Conservation (phyloP, 1,140 invertebrate species). For the Microplitis mediator region DNA sequence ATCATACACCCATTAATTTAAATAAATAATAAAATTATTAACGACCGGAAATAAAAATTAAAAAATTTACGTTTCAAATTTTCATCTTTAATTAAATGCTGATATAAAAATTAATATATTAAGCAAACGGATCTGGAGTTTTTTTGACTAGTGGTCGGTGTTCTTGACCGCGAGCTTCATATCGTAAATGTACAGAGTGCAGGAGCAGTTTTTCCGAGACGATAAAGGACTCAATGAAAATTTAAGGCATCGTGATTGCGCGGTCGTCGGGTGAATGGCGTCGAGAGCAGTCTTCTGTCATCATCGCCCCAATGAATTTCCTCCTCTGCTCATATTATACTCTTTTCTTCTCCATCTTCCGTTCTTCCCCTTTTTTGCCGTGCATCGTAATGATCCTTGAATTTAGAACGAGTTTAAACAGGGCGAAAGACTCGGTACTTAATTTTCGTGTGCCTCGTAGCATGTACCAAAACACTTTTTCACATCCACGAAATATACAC, state of each 20-base stretch:
- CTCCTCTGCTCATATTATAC: background rate
- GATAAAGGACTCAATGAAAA: constrained; percentile 57
- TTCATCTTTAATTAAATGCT: no score
- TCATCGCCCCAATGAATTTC: background rate
- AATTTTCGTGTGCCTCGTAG: background rate
- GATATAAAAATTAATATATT: no score
- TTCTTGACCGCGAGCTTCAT: no score
- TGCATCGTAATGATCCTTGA: constrained; percentile 20
- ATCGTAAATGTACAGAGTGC: no score
- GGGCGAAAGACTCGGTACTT: background rate
- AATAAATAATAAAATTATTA: no score
- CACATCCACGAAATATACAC: no score
- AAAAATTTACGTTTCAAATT: no score
- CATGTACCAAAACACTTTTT: background rate
- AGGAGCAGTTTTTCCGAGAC: background rate
- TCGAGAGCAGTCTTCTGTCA: background rate
- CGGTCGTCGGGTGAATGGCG: constrained; percentile 25
- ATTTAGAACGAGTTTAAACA: constrained; percentile 19
- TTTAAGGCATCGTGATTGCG: constrained; percentile 57
- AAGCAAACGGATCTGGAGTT: no score
- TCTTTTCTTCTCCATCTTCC: constrained; percentile 9
- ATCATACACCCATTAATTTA: no score
- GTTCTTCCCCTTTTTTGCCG: background rate
- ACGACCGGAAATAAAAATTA: no score
- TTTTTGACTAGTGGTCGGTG: no score